Base-by-base conservation (phyloP, 2,888 invertebrate species). In the Drosophila paranaensis region DNA sequence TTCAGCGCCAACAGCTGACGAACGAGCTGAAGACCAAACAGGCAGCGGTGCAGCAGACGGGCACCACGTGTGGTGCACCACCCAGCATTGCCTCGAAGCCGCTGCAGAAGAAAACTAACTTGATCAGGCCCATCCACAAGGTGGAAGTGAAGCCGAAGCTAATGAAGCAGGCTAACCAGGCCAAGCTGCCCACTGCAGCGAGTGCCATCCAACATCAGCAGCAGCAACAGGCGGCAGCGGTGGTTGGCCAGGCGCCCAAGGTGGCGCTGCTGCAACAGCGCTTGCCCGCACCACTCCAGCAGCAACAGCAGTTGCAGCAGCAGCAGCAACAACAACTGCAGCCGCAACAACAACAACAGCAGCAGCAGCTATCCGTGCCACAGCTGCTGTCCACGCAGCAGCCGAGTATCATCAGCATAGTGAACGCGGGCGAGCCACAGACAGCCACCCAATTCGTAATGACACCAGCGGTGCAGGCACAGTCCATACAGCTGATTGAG, bases 111-210 rank as follows among this genome's bases (percentile, higher is more conserved):
- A 91, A 91, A 51, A 90, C 91, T 0, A 91, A 92, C 54, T 62
- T 91, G 48, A 91, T 92, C n/a, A 66, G 91, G 4, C 91, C 91
- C 53, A 85, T 91, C 51, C 83, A 91, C 68, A 91, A 91, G 58
- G 77, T 90, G n/a, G 91, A 91, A 62, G 90, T 91, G 13, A 91
- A 91, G 71, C 91, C 91, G 0, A 91, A 91, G 58, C 33, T 91
- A 5, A 83, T 91, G 82, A 91, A 91, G 62, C 56, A 69, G 3
- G 43, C 74, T 13, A 50, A 27, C 27, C 27, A 27, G 27, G 27
- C 71, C 2, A 87, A 89, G 58, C 8, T 70, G 20, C 57, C 70
- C 45, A 2, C 62, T 9, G 8, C 74, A 48, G 16, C 72, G 53
- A 37, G 53, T 51, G 25, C 60, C 30, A 30, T 57, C 3, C 63